Evolutionary conservation across 1,140 invertebrate species (phyloP), one percentile per base, ranked within the genome.

Genomic region (Microplitis demolitor): DNA sequence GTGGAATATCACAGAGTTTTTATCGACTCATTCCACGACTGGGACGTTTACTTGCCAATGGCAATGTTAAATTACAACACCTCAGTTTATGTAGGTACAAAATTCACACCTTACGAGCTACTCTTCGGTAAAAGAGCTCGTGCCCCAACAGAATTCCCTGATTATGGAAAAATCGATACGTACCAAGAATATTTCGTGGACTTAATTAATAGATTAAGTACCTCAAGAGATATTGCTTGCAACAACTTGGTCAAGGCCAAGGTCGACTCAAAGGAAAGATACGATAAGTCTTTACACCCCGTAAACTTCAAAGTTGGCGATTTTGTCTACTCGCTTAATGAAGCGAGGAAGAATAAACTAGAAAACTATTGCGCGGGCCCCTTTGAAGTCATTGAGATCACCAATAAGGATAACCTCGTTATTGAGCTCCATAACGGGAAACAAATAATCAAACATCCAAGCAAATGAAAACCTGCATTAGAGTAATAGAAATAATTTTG

Each of bases 11-110:
- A 60, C 3, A 5, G 33, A 16, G 53, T 39, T 5, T 69, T 58
- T 14, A 24, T 60, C 0, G 24, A 3, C 3, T 35, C 31, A 6
- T 58, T 58, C 14, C 14, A 39, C 2, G 67, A 69, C 4, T 60
- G 34, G 67, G 67, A 69, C 34, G 11, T 58, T 37, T 60, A 58
- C 37, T 3, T 69, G 9, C 67, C 67, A 5, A 34, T 58, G 13
- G 67, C 67, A 13, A 69, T 69, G 53, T 58, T 69, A 3, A 35
- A 4, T n/a, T 69, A 69, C 35, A 69, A 69, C 14, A 58, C 53
- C 24, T 35, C 67, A 4, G 67, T 69, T 8, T 53, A 69, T 37
- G 50, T 16, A 3, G 35, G 34, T 13, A 69, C 67, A 14, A 69
- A 69, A 11, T 69, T 60, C 34, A 53, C 67, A 13, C 67, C 34